Evolutionary conservation across 2,113 vertebrate genomes (phyloP), one percentile per base, ranked within the genome.

Genomic region (Eretmochelys imbricata): DNA sequence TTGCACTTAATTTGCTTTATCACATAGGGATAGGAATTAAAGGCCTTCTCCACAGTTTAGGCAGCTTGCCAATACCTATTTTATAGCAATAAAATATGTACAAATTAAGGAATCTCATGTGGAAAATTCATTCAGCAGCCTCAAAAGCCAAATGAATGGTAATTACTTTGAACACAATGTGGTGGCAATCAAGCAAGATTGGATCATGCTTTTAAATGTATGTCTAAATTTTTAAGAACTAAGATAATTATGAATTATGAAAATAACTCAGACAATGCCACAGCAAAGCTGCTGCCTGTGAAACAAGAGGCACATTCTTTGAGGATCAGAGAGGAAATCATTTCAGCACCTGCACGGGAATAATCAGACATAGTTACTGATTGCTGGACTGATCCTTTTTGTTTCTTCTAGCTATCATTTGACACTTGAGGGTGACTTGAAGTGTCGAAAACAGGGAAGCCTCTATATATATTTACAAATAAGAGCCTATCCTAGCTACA

Each of bases 61-160:
- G 98, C 98, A 98, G 97, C 96, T 97, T 98, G 98, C 98, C 98
- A 98, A 98, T 98, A 98, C 96, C 98, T 98, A 98, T 98, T 98
- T 98, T 97, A 98, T 97, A 98, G 98, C 98, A 98, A 98, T 98
- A 98, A 98, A 99, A 98, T 98, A 98, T 98, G 97, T 98, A 99
- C 98, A 99, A 98, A 99, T 98, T 98, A 98, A 98, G 98, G 98
- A 98, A 98, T 98, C 98, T 98, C 98, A 98, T 98, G 98, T 98
- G 98, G 98, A 98, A 98, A 98, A 98, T 99, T 98, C 98, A 99
- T 98, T 98, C 98, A 98, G 95, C 97, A 98, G 98, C 98, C 98
- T 98, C 98, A 98, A 98, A 98, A 98, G 98, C 98, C 98, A 98
- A 99, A 98, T 99, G 98, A 99, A 98, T 97, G 95, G 98, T 98